Evolutionary conservation across 2,797 vertebrate species (phyloP), one percentile per base, ranked within the genome.

Genomic region (Euthynnus affinis): DNA sequence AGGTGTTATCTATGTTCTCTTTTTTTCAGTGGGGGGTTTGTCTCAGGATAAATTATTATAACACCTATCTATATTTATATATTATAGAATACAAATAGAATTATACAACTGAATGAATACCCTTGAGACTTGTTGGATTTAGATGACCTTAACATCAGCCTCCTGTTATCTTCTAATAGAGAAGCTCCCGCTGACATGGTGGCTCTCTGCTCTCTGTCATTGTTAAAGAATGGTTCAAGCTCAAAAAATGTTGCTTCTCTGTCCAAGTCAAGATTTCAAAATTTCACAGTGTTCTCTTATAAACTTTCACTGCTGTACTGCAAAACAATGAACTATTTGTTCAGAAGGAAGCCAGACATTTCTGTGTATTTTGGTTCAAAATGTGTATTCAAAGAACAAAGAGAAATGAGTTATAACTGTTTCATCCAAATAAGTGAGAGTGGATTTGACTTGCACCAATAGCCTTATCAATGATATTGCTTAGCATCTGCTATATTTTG

Each of bases 391-490:
- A 55, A 55, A 58, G 55, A 82, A 82, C 56, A 76, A 79, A 85
- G 68, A 12, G 20, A 71, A 61, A 55, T 69, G 6, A n/a, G 4
- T 46, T 40, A 3, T 17, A 77, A 44, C 61, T 18, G 44, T 53
- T 69, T 32, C 48, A 53, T 62, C 5, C 17, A 49, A 55, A 59
- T 22, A 69, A 68, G 25, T 74, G 40, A 79, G 66, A 67, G 25
- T 77, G 29, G 57, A 71, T 74, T 73, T 57, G 22, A 78, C 27
- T 44, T 66, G 76, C 87, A 90, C 89, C 81, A 0, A 58, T 79
- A 90, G 87, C 91, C 90, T 92, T 93, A 91, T 89, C 13, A 71
- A 34, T 71, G 62, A 52, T 65, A 46, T 0, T 66, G 52, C 76
- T 78, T 65, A 60, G 34, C 63, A 81, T 70, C 48, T 56, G 6